Evolutionary conservation across 1,140 invertebrate genomes (phyloP).

Genomic region (Eriosoma lanigerum): DNA sequence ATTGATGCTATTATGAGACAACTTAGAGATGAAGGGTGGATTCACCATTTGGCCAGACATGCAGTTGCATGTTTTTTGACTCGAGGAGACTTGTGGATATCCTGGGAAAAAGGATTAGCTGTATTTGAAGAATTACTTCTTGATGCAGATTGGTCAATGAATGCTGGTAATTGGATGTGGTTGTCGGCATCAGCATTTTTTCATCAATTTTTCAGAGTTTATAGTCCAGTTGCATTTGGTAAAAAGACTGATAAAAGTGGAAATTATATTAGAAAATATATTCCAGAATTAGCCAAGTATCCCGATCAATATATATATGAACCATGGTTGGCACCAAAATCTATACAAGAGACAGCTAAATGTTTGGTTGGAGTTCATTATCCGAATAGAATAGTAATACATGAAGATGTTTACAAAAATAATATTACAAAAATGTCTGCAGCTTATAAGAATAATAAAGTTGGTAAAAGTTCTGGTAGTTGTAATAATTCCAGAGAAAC

Average conservation of each 20-base stretch:
- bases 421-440: conserved; percentile 58
- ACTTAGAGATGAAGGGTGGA: conserved; percentile 73
- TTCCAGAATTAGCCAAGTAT: conserved; percentile 69
- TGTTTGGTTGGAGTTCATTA: conserved; percentile 73
- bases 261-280: conserved; percentile 72
- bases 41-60: conserved; percentile 73
- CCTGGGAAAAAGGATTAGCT: conserved; percentile 66
- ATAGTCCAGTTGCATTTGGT: conserved; percentile 74
- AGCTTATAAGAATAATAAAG: conserved; percentile 53
- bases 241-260: conserved; percentile 74
- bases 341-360: conserved; percentile 66
- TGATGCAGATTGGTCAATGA: conserved; percentile 76
- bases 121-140: conserved; percentile 72
- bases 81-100: conserved; percentile 66
- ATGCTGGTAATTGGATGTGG: conserved; percentile 83
- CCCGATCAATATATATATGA: conserved; percentile 73
- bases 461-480: neutral
- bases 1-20: conserved; percentile 80
- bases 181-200: conserved; percentile 76
- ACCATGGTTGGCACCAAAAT: conserved; percentile 72
- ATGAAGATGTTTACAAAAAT: conserved; percentile 67
- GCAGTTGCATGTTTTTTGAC: conserved; percentile 75
- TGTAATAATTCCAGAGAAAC: neutral
- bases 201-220: conserved; percentile 74
- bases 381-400: conserved; percentile 70